Base-by-base conservation (phyloP, 2,113 vertebrate species). In the Neodon shergylaensis region DNA sequence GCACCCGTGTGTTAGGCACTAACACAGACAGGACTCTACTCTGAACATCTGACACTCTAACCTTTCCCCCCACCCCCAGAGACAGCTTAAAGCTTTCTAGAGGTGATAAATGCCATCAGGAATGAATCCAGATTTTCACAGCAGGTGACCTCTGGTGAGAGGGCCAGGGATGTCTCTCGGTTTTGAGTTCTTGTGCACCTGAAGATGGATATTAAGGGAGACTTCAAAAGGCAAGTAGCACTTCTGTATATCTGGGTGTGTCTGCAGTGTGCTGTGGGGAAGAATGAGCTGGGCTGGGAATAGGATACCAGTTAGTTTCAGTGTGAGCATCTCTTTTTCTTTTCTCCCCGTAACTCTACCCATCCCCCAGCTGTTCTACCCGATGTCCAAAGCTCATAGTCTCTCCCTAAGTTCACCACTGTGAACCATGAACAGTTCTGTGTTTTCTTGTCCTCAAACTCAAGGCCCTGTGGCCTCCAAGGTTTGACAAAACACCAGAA, bases 71-170 rank as follows among this genome's bases (percentile, higher is more conserved):
- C 2, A 61, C 1, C 2, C 47, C 42, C 78, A 14, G 42, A 70
- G 22, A 84, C 66, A n/a, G 47, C 63, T 70, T 13, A 70, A 13
- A 70, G 84, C 65, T 11, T 49, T 95, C 52, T 36, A 52, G 21
- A 28, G 84, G 68, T 42, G 65, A 74, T 47, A 52, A 76, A 52
- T 65, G 58, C 70, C 58, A 3, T 44, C 52, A 78, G 86, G 73
- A 76, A 82, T 86, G 65, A 95, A 82, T 66, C n/a, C 52, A 76
- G 49, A 72, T 72, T 42, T 42, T 87, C 89, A 70, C n/a, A 54
- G 31, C 39, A 49, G 39, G 65, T 28, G 73, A 77, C 72, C 16
- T 58, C 8, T 0, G 11, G 63, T 52, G 12, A 94, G 87, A 95
- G 39, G 44, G 26, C 17, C 39, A 58, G 42, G n/a, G 31, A 39